Evolutionary conservation across 2,888 invertebrate genomes (phyloP), one percentile per base, ranked within the genome.

Genomic region (Entomobrya multifasciata): DNA sequence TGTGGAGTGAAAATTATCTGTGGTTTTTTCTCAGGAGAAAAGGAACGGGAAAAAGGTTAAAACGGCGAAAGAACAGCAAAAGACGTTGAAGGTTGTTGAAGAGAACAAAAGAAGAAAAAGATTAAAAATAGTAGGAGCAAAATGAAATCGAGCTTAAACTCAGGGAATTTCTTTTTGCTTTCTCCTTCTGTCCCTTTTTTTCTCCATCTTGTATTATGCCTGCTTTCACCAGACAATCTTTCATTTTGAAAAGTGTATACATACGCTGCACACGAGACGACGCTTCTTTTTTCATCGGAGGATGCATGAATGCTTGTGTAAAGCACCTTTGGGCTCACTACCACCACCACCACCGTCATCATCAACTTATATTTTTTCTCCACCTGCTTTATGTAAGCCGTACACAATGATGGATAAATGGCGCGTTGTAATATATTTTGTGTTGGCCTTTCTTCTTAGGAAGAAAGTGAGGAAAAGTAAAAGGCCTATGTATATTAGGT

Each of bases 121-220:
- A 83, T 83, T 83, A 83, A 76, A 49, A 65, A 60, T 52, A 83
- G 27, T n/a, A 81, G 76, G 30, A 83, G 60, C 52, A 83, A 83
- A 83, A 83, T 83, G 83, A 83, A 83, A 83, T 83, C 74, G 83
- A 83, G 83, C 83, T 83, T 83, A 83, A 83, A 76, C 74, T 44
- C 27, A 25, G 10, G 30, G 57, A 81, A 80, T 49, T 67, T 41
- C 11, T 80, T 67, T 67, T 60, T 36, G 13, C n/a, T 49, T 49
- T n/a, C 2, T n/a, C n/a, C n/a, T 25, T 49, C 15, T 47, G 22
- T 70, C 47, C 36, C 44, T 17, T 44, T 49, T 15, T 49, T 49
- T 25, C 22, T 72, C 25, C 22, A 11, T 49, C 10, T 44, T 72
- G 49, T 41, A 47, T 15, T 27, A n/a, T 49, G 49, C n/a, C n/a